Evolutionary conservation across 2,888 invertebrate genomes (phyloP).

Genomic region (Timandra comae): DNA sequence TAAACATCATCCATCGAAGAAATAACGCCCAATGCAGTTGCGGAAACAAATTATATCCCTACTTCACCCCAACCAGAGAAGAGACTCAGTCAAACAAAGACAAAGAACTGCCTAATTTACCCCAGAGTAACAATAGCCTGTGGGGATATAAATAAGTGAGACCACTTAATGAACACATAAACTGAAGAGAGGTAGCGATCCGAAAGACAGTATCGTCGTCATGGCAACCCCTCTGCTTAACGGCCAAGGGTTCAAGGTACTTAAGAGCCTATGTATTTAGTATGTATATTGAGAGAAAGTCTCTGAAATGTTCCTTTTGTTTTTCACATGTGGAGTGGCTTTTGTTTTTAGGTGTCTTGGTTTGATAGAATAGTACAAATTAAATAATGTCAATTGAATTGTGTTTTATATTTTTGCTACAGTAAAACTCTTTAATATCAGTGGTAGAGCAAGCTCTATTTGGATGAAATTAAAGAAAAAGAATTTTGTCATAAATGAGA

Average conservation of each 20-base stretch:
- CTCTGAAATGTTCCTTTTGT: conserved; percentile 1
- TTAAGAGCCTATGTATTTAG: conserved; percentile 16
- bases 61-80: conserved; percentile 33
- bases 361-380: too few relatives aligned
- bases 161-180: conserved; percentile 71
- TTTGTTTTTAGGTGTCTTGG: too few relatives aligned
- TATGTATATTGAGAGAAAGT: conserved; percentile 3
- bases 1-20: too few relatives aligned
- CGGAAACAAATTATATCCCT: conserved; percentile 11
- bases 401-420: too few relatives aligned
- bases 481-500: too few relatives aligned
- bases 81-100: conserved; percentile 59
- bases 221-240: conserved; percentile 36
- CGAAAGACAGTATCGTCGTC: conserved; percentile 43
- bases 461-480: too few relatives aligned
- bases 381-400: too few relatives aligned
- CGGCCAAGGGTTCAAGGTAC: conserved; percentile 14
- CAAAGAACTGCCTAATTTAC: conserved; percentile 61
- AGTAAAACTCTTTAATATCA: too few relatives aligned
- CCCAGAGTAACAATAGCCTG: conserved; percentile 55
- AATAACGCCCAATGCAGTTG: conserved; percentile 2
- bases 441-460: too few relatives aligned
- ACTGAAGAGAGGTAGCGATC: conserved; percentile 53
- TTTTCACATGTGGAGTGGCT: too few relatives aligned
- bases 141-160: conserved; percentile 65